Percentiles rank a stretch among this genome's conserved stretches.
These are phyloP conservation scores for Epizoanthus rinbou DNA, from an alignment of 92 coral and sea anemone genomes.

Conservation along the genomic window DNA sequence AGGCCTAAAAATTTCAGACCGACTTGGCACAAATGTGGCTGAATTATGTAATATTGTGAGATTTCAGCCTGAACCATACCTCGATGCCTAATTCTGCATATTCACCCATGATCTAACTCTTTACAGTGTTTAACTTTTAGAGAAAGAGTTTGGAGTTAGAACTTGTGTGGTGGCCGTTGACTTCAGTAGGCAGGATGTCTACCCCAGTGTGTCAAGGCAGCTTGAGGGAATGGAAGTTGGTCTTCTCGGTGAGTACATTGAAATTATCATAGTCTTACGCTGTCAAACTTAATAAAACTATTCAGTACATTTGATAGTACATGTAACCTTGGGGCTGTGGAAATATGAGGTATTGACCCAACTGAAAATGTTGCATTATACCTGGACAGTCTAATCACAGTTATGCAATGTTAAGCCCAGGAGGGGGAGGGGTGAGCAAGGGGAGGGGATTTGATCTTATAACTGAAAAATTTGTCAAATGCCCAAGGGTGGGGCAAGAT, in stretches of 20 bases:
- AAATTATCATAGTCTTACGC: no score
- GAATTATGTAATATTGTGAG: no score
- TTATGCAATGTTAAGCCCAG: no score
- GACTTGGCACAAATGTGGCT: no score
- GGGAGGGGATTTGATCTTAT: neutral
- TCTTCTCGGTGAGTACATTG: constrained; percentile 66
- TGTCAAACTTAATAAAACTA: neutral
- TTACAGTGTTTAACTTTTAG: constrained; percentile 38
- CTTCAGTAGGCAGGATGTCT: constrained; percentile 73
- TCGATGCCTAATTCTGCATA: no score
- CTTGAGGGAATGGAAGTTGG: constrained; percentile 76
- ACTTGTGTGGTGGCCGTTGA: constrained; percentile 68
- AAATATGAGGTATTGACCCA: no score
- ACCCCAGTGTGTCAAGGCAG: constrained; percentile 61
- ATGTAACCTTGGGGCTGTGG: neutral
- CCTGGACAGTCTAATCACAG: no score
- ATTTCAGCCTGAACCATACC: no score
- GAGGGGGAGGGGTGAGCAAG: neutral
- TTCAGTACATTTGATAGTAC: neutral
- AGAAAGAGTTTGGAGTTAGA: constrained; percentile 59
- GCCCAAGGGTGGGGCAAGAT: no score
- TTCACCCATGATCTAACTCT: neutral
- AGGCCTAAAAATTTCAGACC: no score
- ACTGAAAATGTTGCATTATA: no score
- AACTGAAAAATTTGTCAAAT: no score